Base-by-base conservation (phyloP, 2,113 vertebrate genomes). In the Vombatus ursinus region DNA sequence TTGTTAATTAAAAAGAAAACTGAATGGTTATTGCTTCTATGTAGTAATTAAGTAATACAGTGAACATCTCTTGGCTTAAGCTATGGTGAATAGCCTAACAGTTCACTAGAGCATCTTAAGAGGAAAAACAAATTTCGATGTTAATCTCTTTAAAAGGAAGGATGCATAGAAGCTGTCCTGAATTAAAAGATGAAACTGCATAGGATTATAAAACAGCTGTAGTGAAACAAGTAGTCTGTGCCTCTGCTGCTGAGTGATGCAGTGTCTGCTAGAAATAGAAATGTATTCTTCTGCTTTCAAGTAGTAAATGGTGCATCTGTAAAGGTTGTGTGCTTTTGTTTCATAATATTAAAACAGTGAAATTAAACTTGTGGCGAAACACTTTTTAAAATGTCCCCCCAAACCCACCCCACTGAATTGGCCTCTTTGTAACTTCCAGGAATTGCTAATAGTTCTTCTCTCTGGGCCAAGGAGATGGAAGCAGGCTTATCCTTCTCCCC, bases 241-340 rank as follows among this genome's bases (percentile, higher is more conserved):
- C 68, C n/a, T 84, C 68, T 84, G 68, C n/a, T 84, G 61, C 61
- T n/a, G 61, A 77, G 37, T 77, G 16, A 84, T 84, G 19, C 68
- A 84, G 61, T n/a, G n/a, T 84, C 28, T 84, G 68, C 44, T 95
- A 37, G 95, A 97, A 98, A 98, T 89, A 97, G 97, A 98, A 84
- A 95, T 95, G 97, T 98, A 97, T 96, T 98, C 97, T 98, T 98
- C 1, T 5, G 94, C 97, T 94, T 98, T 97, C 94, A 77, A 97
- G 98, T 98, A 98, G 98, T 98, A 97, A 98, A 98, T 97, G 96
- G 94, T 97, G 97, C 97, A 98, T 98, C 97, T 98, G 98, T 98
- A 98, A 84, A 84, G 98, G 98, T 97, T 99, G 99, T 98, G 98
- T 99, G 98, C 97, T 98, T 98, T 98, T 98, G 98, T 98, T 98